Base-by-base conservation (phyloP, 1,140 invertebrate genomes). In the Scaptomyza montana region DNA sequence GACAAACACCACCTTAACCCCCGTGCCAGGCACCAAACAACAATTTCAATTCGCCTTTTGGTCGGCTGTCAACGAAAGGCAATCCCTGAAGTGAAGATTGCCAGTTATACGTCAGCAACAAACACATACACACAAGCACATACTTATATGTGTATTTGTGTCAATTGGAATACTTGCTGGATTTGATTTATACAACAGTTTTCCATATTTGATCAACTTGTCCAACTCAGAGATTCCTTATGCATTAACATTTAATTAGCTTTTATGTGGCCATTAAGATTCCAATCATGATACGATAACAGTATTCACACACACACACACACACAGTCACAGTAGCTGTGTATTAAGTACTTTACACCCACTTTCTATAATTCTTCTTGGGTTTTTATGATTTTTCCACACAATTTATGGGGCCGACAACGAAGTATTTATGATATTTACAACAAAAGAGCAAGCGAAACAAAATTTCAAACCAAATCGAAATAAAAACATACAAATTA, bases 401-500 rank as follows among this genome's bases (percentile, higher is more conserved):
- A 30, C 30, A 74, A 61, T 77, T 80, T 84, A 80, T 84, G 77
- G 50, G 50, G 51, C 59, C 77, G 46, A 61, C 67, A 78, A 45
- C 72, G 85, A 89, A 87, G 78, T 87, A 87, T 87, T 87, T 89
- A 87, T 87, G 84, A 84, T 89, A 89, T 89, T 84, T 74, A 82
- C 80, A 84, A 84, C 72, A 87, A 82, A 74, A 78, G 67, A 82
- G 63, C 57, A 57, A 65, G 65, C 45, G 43, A 62, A 36, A 25
- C 10, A 53, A 72, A 66, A 68, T 74, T 79, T 74, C 63, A 33
- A 68, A 68, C 55, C 72, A 87, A 89, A 84, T 89, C 74, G 85
- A 89, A 80, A 84, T 89, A 89, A 89, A 87, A 89, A 89, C 84
- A 89, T 89, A 89, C 84, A 89, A 89, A 89, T 89, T 89, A 89